Percentiles rank a stretch among this genome's conserved stretches.
Conservation (phyloP, 2,113 vertebrate genomes). For the Prietella phreatophila region DNA sequence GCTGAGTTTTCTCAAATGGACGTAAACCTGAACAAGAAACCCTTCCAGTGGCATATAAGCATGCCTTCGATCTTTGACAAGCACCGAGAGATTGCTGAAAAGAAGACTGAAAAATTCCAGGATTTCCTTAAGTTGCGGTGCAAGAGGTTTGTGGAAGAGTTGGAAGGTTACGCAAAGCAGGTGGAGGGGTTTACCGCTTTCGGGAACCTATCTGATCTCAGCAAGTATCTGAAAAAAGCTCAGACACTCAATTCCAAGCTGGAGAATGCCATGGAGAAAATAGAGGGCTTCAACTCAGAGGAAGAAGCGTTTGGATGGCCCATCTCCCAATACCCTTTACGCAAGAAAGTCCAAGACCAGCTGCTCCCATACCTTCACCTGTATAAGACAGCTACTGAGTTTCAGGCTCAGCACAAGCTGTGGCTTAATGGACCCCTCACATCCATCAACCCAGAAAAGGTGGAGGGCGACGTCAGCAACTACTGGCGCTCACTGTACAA, state of each 20-base stretch:
- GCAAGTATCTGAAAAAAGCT: constrained; percentile 81
- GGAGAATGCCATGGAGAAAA: constrained; percentile 79
- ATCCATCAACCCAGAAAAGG: constrained; percentile 80
- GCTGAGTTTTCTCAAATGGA: constrained; percentile 74
- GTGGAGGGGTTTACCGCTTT: constrained; percentile 75
- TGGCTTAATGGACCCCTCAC: constrained; percentile 79
- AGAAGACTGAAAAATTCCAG: constrained; percentile 81
- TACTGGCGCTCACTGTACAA: constrained; percentile 80
- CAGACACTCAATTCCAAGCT: constrained; percentile 76
- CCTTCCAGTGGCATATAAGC: constrained; percentile 78
- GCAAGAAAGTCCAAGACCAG: constrained; percentile 76
- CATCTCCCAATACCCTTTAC: constrained; percentile 78
- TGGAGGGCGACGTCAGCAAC: constrained; percentile 76
- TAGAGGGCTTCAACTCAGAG: constrained; percentile 82
- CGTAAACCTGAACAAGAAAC: constrained; percentile 73
- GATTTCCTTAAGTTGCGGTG: constrained; percentile 76
- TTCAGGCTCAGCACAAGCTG: constrained; percentile 67
- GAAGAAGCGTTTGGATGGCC: constrained; percentile 83
- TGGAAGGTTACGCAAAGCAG: constrained; percentile 78
- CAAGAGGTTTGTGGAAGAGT: constrained; percentile 78
- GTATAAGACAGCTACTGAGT: constrained; percentile 76
- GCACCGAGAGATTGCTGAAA: constrained; percentile 74
- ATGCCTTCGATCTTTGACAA: constrained; percentile 82
- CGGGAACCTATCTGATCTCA: constrained; percentile 75
- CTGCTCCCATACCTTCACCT: constrained; percentile 80